These are phyloP conservation scores for Avahi laniger DNA, from an alignment of 2,797 vertebrate species.

Conservation along the genomic window DNA sequence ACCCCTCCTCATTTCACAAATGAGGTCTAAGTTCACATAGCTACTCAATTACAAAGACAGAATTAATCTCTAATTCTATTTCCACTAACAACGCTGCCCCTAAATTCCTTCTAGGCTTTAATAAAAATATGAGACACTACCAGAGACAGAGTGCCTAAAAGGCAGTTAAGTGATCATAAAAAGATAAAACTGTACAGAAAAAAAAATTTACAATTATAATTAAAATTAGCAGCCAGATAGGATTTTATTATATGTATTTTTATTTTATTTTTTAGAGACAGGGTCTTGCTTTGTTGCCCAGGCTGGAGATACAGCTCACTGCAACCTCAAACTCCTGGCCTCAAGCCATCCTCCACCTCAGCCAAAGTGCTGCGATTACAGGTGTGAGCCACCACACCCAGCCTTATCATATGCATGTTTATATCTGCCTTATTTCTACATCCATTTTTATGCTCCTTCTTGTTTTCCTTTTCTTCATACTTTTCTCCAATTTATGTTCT, in stretches of 20 bases:
- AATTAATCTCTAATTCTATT: conserved; percentile 24
- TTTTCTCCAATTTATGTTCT: neutral
- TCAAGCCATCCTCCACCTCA: neutral
- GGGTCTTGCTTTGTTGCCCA: neutral
- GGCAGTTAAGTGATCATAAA: neutral
- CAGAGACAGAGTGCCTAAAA: neutral
- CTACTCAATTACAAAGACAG: neutral
- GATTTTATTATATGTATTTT: neutral
- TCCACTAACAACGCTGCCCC: neutral
- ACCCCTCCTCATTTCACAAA: conserved; percentile 29
- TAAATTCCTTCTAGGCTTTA: neutral
- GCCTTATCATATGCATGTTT: neutral
- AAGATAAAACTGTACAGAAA: neutral
- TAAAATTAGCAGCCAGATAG: neutral
- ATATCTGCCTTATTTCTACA: neutral
- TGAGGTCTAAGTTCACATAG: neutral
- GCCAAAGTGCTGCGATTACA: neutral
- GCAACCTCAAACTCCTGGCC: neutral
- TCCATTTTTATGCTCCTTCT: neutral
- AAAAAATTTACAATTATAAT: conserved; percentile 12
- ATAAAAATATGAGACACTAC: neutral
- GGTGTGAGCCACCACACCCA: neutral
- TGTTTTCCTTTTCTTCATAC: neutral
- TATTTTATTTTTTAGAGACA: neutral
- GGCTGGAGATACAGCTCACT: neutral